Percentiles rank a stretch among this genome's conserved stretches.
These are phyloP conservation scores for Burhinus bistriatus DNA, from an alignment of 2,113 vertebrate genomes.

Conservation along the genomic window DNA sequence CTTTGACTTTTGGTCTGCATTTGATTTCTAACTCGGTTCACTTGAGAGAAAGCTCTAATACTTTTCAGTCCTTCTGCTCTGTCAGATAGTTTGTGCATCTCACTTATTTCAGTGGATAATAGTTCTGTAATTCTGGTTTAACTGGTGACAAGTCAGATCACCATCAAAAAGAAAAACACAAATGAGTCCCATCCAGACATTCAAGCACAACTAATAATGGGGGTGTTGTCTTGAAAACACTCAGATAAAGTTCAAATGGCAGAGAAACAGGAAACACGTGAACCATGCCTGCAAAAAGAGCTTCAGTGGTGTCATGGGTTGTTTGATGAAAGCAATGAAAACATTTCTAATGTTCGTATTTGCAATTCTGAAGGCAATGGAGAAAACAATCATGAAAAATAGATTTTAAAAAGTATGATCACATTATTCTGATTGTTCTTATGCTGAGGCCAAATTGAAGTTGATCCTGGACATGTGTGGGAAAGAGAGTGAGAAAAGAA, in stretches of 20 bases:
- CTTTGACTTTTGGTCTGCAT: neutral
- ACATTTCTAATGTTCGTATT: neutral
- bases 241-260: neutral
- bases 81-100: neutral
- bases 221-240: neutral
- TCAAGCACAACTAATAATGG: neutral
- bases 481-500: neutral
- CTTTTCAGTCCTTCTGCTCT: neutral
- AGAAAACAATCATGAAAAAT: neutral
- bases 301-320: neutral
- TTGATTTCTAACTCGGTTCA: neutral
- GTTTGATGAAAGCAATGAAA: neutral
- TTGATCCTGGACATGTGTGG: neutral
- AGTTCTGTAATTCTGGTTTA: conserved; percentile 31
- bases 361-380: neutral
- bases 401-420: neutral
- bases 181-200: neutral
- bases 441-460: neutral
- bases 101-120: neutral
- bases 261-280: neutral
- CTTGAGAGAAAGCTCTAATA: neutral
- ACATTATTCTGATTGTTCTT: neutral
- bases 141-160: conserved; percentile 7
- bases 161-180: conserved; percentile 9
- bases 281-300: neutral